Base-by-base conservation (phyloP, 2,888 invertebrate species). In the Eupithecia subumbrata region DNA sequence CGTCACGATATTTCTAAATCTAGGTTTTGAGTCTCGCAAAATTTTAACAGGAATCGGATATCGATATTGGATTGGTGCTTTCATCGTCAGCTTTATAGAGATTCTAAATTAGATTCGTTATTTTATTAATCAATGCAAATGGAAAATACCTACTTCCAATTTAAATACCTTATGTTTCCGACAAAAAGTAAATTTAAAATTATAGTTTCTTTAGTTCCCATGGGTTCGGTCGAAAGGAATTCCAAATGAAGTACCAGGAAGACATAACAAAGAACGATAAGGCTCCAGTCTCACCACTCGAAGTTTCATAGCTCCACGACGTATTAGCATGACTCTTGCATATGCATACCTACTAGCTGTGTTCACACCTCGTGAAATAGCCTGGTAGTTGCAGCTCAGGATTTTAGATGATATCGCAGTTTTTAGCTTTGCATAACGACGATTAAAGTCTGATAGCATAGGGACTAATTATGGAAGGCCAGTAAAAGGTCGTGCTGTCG, bases 351-450 rank as follows among this genome's bases (percentile, higher is more conserved):
- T n/a, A n/a, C 18, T 43, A n/a, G 63, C 37, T 56, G 70, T 52
- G 71, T 71, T 71, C 48, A 74, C 74, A 72, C 76, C 72, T 74
- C 76, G 66, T 72, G 74, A 69, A 69, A 71, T 74, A 72, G 43
- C 71, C 25, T 37, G 60, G 43, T 72, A 45, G 64, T 70, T 45
- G 22, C 56, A 37, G 34, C 30, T 25, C 48, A 25, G n/a, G 40
- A 8, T 64, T 40, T 56, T 52, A 48, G 69, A 69, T 69, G 72
- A 72, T 72, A 72, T 68, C 52, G 43, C 40, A 71, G 40, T 66
- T 74, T 74, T 68, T 22, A 68, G 18, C 63, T 56, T 12, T 48
- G 48, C 18, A 5, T 48, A 14, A 14, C 5, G 45, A 45, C 14
- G 45, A 16, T 45, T 16, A 48, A 45, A 14, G 48, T 18, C 48